These are phyloP conservation scores for Dicranocentrus wangi DNA, from an alignment of 2,888 invertebrate species.

Conservation along the genomic window DNA sequence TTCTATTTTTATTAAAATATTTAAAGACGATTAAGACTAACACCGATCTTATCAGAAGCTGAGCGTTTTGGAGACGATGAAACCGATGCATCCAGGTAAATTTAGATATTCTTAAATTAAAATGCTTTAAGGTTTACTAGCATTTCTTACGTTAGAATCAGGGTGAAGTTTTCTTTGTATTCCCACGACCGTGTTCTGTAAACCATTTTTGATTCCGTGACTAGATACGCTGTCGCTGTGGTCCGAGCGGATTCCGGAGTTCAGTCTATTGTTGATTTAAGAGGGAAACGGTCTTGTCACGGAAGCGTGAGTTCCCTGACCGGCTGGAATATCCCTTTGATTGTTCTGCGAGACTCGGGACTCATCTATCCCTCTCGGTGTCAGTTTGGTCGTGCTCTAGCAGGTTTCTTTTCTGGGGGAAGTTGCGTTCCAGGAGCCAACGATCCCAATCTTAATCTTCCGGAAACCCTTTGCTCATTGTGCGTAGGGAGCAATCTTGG, in stretches of 20 bases:
- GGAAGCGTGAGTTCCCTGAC: slow-evolving; percentile 68
- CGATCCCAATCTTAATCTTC: slow-evolving; percentile 68
- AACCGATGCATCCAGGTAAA: slow-evolving; percentile 68
- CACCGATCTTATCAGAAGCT: slow-evolving; percentile 71
- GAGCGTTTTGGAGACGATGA: slow-evolving; percentile 72
- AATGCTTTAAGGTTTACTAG: too few species aligned
- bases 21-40: slow-evolving; percentile 67
- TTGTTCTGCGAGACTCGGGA: slow-evolving; percentile 68
- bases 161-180: too few species aligned
- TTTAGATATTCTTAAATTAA: too few species aligned
- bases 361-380: slow-evolving; percentile 70
- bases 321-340: slow-evolving; percentile 72
- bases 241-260: slow-evolving; percentile 71
- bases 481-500: slow-evolving; percentile 72
- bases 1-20: too few species aligned
- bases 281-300: slow-evolving; percentile 72
- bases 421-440: slow-evolving; percentile 72
- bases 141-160: too few species aligned
- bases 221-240: slow-evolving; percentile 69
- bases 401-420: slow-evolving; percentile 69
- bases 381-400: slow-evolving; percentile 70
- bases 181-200: too few species aligned
- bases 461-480: slow-evolving; percentile 71
- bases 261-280: slow-evolving; percentile 70
- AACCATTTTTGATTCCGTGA: neutral